Evolutionary conservation across 1,140 invertebrate species (phyloP).

Genomic region (Trichonephila clavata): DNA sequence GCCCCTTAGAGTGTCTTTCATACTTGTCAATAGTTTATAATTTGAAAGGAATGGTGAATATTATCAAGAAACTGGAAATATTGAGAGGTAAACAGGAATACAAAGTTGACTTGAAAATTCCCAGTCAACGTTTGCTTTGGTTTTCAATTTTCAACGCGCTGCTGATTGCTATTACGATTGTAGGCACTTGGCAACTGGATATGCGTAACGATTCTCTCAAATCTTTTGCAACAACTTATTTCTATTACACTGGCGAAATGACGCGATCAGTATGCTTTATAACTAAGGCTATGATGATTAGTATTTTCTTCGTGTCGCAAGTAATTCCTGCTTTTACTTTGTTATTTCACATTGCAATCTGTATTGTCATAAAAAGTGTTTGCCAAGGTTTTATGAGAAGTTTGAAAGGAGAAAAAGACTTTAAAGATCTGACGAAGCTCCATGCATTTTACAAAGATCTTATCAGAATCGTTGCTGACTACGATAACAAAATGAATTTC

Average conservation of each 20-base stretch:
- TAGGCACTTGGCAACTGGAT: not conserved
- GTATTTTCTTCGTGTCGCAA: not conserved
- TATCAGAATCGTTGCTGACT: not conserved
- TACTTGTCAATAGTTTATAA: not conserved
- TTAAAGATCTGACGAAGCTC: not conserved
- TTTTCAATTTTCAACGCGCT: not conserved
- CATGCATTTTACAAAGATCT: not conserved
- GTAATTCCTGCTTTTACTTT: not conserved
- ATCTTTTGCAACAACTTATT: not conserved
- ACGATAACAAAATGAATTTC: not conserved
- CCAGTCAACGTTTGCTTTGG: not conserved
- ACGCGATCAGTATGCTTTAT: not conserved
- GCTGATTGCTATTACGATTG: not conserved
- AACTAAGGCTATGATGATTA: not conserved
- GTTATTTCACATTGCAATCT: not conserved
- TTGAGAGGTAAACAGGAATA: not conserved
- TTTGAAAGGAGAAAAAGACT: not conserved
- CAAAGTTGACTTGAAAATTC: not conserved
- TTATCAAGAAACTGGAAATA: not conserved
- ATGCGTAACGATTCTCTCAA: too few relatives aligned
- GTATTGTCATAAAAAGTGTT: not conserved
- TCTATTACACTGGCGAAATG: not conserved
- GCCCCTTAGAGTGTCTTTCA: not conserved
- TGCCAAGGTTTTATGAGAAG: not conserved
- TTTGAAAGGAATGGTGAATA: not conserved